A percentile compares a stretch with the other conserved stretches of the same genome.
phyloP scores from a whole-genome alignment of 1,140 invertebrate species.

The Hyphantria cunea region DNA sequence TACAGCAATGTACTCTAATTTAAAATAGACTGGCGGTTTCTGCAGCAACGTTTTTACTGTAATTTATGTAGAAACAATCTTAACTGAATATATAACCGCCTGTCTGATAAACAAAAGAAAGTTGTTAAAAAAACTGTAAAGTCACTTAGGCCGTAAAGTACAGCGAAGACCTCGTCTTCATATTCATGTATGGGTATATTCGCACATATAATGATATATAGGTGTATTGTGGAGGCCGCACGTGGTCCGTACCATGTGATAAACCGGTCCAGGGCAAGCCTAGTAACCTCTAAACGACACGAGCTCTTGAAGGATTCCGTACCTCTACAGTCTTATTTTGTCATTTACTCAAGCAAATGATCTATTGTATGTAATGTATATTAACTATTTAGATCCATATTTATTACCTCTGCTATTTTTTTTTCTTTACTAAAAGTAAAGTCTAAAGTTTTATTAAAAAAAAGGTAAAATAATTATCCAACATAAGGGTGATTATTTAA shows the following conservation, averaged over 20 bases:
- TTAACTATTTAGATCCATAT: background rate
- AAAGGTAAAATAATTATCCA: too few species aligned
- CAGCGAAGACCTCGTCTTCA: conserved; percentile 24
- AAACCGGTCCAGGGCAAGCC: conserved; percentile 73
- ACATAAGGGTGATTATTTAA: too few species aligned
- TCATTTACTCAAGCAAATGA: conserved; percentile 37
- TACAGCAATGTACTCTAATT: too few species aligned
- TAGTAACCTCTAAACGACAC: conserved; percentile 79
- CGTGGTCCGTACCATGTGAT: conserved; percentile 75
- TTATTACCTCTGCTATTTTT: too few species aligned
- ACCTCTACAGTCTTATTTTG: conserved; percentile 57
- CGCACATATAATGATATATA: conserved; percentile 31
- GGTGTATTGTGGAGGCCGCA: conserved; percentile 67
- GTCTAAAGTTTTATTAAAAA: too few species aligned
- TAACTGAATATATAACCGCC: background rate
- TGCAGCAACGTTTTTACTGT: too few species aligned
- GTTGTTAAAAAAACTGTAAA: conserved; percentile 37
- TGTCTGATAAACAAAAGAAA: conserved; percentile 13
- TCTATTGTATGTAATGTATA: conserved; percentile 7
- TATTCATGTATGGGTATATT: conserved; percentile 21
- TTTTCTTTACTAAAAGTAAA: too few species aligned
- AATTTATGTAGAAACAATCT: too few species aligned
- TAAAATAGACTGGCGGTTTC: too few species aligned
- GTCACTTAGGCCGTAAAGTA: conserved; percentile 35
- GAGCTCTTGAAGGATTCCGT: conserved; percentile 61